Percentiles rank a stretch among this genome's conserved stretches.
These are phyloP conservation scores for Acrocera orbiculus DNA, from an alignment of 2,888 invertebrate species.

Conservation along the genomic window DNA sequence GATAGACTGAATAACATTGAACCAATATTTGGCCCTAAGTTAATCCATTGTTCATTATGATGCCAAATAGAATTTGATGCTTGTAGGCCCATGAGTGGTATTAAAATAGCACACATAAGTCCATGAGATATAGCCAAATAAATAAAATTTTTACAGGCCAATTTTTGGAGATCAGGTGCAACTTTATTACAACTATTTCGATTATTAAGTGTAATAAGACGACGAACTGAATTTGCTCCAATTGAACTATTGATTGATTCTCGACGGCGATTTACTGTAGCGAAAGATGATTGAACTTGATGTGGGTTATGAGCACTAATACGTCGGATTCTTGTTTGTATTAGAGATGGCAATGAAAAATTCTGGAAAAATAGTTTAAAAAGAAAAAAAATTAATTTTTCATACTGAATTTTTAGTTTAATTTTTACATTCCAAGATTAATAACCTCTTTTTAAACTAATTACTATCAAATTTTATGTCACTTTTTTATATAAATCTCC, in stretches of 20 bases:
- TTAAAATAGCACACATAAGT: constrained; percentile 22
- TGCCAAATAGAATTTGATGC: constrained; percentile 32
- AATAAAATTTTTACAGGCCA: constrained; percentile 25
- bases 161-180: constrained; percentile 26
- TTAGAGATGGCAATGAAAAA: constrained; percentile 40
- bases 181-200: constrained; percentile 30
- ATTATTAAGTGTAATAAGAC: constrained; percentile 45
- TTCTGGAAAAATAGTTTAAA: constrained; percentile 25
- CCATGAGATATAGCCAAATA: constrained; percentile 26
- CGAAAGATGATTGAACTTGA: constrained; percentile 27
- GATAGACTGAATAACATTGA: constrained; percentile 44
- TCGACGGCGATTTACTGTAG: constrained; percentile 35
- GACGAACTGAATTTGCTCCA: constrained; percentile 58
- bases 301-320: constrained; percentile 31
- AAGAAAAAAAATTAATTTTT: no score
- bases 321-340: constrained; percentile 37
- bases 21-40: constrained; percentile 33
- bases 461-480: no score
- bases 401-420: no score
- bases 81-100: constrained; percentile 27
- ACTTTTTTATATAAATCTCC: no score
- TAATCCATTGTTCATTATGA: constrained; percentile 28
- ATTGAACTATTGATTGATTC: constrained; percentile 57
- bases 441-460: no score
- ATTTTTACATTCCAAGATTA: no score